Base-by-base conservation (phyloP, 2,113 vertebrate species). In the Osmerus mordax region DNA sequence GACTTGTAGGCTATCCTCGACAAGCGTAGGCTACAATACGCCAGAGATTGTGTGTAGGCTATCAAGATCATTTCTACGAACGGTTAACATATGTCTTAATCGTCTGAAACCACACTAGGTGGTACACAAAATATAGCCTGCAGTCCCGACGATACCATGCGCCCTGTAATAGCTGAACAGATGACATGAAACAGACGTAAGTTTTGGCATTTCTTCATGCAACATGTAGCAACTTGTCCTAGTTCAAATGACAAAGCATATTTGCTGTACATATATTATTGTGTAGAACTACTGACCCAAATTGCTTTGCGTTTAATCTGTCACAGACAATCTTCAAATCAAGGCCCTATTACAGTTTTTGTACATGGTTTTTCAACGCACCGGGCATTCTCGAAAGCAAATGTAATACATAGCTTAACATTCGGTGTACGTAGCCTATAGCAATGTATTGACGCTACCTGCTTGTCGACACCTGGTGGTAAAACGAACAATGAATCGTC, bases 121-220 rank as follows among this genome's bases (percentile, higher is more conserved):
- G 72, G 72, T 36, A 28, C 64, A 41, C 67, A 51, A 32, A 41
- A 74, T 58, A 65, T 2, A 53, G 8, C 60, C 28, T 21, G 16
- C 19, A 52, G 47, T 19, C 59, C 55, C 54, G 36, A 59, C 18
- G 25, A 15, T 2, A 64, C 25, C 25, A 60, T 29, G 21, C 3
- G 28, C 63, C 63, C 54, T 41, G 60, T 51, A 32, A 62, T 54
- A 62, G 36, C 56, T 15, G 65, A 47, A 52, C n/a, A 14, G 55
- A 62, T 56, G 58, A 23, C 41, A 74, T 74, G 72, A 74, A 66
- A 60, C 55, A 23, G 67, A 60, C 72, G 72, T 74, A 62, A 74
- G 72, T 74, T 74, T 59, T 67, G 65, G 3, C 21, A 16, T 23
- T 54, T 53, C 13, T 41, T 8, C 18, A 67, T 67, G 25, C 65